Evolutionary conservation across 2,888 invertebrate genomes (phyloP).

Genomic region (Holacanthella duospinosa): DNA sequence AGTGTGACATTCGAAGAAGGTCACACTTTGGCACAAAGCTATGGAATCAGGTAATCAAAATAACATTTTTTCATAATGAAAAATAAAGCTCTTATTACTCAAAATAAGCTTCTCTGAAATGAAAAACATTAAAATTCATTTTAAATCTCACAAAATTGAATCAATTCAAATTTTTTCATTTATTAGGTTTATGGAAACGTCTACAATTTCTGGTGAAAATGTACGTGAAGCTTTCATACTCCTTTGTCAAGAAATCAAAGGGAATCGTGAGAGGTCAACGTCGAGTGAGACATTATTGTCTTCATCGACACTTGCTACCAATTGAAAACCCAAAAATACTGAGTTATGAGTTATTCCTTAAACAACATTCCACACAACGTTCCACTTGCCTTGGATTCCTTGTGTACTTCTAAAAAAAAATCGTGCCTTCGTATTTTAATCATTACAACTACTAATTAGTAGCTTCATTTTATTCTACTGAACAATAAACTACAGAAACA

Average conservation of each 20-base stretch:
- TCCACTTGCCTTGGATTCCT: too few relatives aligned
- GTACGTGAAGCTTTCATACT: conserved; percentile 7
- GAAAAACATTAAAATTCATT: too few relatives aligned
- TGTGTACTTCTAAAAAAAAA: too few relatives aligned
- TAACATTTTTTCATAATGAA: too few relatives aligned
- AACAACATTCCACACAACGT: neutral
- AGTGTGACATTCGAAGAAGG: conserved; percentile 12
- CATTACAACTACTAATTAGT: too few relatives aligned
- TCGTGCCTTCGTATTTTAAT: too few relatives aligned
- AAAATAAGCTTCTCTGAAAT: too few relatives aligned
- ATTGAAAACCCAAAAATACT: neutral
- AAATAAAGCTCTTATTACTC: too few relatives aligned
- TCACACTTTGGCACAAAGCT: conserved; percentile 7
- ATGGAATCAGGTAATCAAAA: conserved; percentile 18
- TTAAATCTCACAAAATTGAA: too few relatives aligned
- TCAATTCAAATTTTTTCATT: neutral
- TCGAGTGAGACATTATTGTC: neutral
- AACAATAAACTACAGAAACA: too few relatives aligned
- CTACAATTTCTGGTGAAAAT: conserved; percentile 12
- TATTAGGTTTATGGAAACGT: conserved; percentile 17
- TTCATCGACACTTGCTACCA: neutral
- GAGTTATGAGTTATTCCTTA: neutral
- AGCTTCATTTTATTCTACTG: too few relatives aligned
- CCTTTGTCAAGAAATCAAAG: conserved; percentile 11
- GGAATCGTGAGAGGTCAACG: neutral